Evolutionary conservation across 53 echinoderm and acorn worm species (phyloP).

Genomic region (Echinarachnius parma): DNA sequence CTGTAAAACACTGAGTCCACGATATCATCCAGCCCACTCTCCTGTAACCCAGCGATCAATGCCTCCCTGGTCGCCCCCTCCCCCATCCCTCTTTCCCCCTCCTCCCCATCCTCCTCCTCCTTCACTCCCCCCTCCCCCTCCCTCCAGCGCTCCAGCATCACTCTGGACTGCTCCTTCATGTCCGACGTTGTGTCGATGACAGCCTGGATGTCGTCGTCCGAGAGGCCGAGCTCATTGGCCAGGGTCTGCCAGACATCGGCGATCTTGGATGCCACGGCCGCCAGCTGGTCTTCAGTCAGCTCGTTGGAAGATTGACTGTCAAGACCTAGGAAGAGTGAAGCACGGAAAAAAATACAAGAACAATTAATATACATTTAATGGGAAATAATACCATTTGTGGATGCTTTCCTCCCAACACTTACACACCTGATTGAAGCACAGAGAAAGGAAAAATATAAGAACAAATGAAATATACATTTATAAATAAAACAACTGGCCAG

Average conservation of each 20-base stretch:
- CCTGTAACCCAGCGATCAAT: slow-evolving; percentile 61
- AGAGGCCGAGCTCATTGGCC: slow-evolving; percentile 73
- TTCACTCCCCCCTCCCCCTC: slow-evolving; percentile 46
- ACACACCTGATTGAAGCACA: too few relatives aligned
- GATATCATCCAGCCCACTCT: slow-evolving; percentile 91
- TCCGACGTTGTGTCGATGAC: slow-evolving; percentile 73
- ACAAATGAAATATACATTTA: too few relatives aligned
- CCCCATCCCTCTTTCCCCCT: too few relatives aligned
- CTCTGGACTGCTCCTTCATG: slow-evolving; percentile 71
- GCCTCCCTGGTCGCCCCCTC: slow-evolving; percentile 59
- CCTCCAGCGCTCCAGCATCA: slow-evolving; percentile 64
- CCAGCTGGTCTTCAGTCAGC: slow-evolving; percentile 61
- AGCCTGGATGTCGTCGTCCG: slow-evolving; percentile 77
- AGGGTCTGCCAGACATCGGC: slow-evolving; percentile 95
- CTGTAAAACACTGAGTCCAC: slow-evolving; percentile 90
- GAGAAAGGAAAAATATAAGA: too few relatives aligned
- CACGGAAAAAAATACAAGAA: too few relatives aligned
- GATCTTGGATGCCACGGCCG: slow-evolving; percentile 60
- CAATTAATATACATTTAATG: too few relatives aligned
- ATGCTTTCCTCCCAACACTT: too few relatives aligned
- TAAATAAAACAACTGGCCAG: too few relatives aligned
- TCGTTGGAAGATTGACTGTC: slow-evolving; percentile 9
- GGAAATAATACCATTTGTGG: too few relatives aligned
- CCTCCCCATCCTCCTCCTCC: too few relatives aligned
- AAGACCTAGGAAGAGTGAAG: too few relatives aligned